Evolutionary conservation across 2,113 vertebrate species (phyloP), one percentile per base, ranked within the genome.

Genomic region (Malurus melanocephalus): DNA sequence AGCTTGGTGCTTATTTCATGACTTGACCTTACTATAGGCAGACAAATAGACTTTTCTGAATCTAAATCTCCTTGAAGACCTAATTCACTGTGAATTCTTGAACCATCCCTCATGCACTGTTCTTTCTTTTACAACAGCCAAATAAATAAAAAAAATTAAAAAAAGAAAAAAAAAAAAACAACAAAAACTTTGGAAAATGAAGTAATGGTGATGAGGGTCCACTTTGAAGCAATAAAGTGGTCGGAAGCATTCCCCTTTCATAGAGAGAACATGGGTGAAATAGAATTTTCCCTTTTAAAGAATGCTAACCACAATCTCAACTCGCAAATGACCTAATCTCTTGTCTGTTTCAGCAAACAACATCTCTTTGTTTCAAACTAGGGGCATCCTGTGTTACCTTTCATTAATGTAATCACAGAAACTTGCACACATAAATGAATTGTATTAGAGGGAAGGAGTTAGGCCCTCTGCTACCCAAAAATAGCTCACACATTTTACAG

Each of bases 61-160:
- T 46, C 35, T 60, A 26, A 75, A 33, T 51, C 21, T n/a, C 30
- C 21, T 71, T 0, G 0, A 40, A 69, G 15, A 46, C 21, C 46
- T 59, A 72, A 89, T 30, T 81, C 3, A 14, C 19, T 62, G 12
- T 43, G 49, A 78, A 46, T 81, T 75, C 27, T 45, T 67, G n/a
- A 75, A 84, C 64, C 27, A 43, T 4, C 13, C 9, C 7, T 66
- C 32, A 53, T 22, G 3, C 20, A 51, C 35, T 49, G 2, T 27
- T 91, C 5, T 24, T 77, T 85, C 55, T 74, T 94, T 79, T 73
- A 13, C 9, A 20, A 33, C 6, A 33, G 12, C 27, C 7, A 43
- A 26, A 22, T 14, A 40, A 42, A 38, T 10, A 38, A 38, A 38
- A 33, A 33, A 33, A 33, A 33, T n/a, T n/a, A 33, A 33, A 33